phyloP scores from a whole-genome alignment of 2,113 vertebrate genomes.

The Scortum barcoo region DNA sequence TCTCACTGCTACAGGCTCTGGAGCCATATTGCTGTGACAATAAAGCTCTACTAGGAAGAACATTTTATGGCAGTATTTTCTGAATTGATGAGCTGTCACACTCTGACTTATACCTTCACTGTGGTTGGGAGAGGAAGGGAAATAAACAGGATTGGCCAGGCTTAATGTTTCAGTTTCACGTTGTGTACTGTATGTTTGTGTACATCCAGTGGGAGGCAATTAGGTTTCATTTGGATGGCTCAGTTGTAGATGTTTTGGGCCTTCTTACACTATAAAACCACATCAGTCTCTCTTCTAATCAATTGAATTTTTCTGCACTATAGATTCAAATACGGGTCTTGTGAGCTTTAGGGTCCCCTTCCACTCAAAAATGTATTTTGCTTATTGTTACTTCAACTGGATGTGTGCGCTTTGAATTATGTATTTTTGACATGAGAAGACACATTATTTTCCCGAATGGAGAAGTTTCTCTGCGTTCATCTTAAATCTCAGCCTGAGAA shows the following conservation, averaged over 20 bases:
- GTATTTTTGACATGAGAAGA: not conserved
- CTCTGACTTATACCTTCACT: conserved; percentile 30
- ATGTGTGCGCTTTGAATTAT: not conserved
- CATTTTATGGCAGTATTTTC: conserved; percentile 7
- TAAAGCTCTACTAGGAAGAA: conserved; percentile 12
- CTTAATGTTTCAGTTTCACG: not conserved
- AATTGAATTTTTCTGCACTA: not conserved
- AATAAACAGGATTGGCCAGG: not conserved
- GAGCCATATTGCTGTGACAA: conserved; percentile 43
- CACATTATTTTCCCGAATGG: not conserved
- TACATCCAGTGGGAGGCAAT: not conserved
- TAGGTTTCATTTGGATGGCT: not conserved
- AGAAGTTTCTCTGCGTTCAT: not conserved
- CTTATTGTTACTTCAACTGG: not conserved
- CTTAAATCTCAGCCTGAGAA: not conserved
- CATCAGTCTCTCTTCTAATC: not conserved
- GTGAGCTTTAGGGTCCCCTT: no score
- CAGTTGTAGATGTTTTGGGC: not conserved
- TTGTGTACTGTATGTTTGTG: not conserved
- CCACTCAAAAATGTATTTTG: not conserved
- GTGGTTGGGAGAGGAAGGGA: not conserved
- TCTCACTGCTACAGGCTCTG: not conserved
- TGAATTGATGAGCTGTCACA: conserved; percentile 39
- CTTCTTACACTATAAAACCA: not conserved
- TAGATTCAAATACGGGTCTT: not conserved